These are phyloP conservation scores for Callosobruchus maculatus DNA, from an alignment of 2,888 invertebrate genomes.

Conservation along the genomic window DNA sequence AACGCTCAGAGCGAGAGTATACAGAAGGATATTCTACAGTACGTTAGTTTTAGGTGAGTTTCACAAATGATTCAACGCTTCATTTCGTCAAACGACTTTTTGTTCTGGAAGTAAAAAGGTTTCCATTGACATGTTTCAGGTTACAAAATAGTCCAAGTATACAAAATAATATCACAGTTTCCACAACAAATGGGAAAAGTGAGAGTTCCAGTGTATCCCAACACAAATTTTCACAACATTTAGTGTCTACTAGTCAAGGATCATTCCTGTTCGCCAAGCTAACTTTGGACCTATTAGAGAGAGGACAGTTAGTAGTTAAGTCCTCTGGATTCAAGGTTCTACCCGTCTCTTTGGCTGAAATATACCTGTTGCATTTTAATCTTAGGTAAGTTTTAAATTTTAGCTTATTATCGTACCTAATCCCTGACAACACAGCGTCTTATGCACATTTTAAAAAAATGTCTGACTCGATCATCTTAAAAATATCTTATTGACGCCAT, in stretches of 20 bases:
- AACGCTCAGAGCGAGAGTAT: slow-evolving; percentile 67
- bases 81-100: too few relatives aligned
- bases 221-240: slow-evolving; percentile 80
- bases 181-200: slow-evolving; percentile 62
- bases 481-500: too few relatives aligned
- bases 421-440: too few relatives aligned
- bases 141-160: slow-evolving; percentile 1
- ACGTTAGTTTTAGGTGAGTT: slow-evolving; percentile 75
- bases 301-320: slow-evolving; percentile 88
- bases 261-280: slow-evolving; percentile 91
- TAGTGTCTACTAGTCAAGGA: slow-evolving; percentile 79
- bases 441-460: too few relatives aligned
- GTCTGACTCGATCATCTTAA: too few relatives aligned
- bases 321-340: slow-evolving; percentile 91
- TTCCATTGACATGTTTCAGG: not conserved
- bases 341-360: slow-evolving; percentile 83
- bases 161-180: slow-evolving; percentile 66
- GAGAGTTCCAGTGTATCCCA: slow-evolving; percentile 66
- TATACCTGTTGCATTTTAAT: slow-evolving; percentile 89
- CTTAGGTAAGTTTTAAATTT: slow-evolving; percentile 48
- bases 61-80: too few relatives aligned
- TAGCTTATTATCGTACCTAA: too few relatives aligned
- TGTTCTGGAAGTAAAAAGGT: too few relatives aligned
- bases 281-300: slow-evolving; percentile 86
- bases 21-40: slow-evolving; percentile 83